Evolutionary conservation across 2,888 invertebrate species (phyloP).

Genomic region (Osmoderma eremita): DNA sequence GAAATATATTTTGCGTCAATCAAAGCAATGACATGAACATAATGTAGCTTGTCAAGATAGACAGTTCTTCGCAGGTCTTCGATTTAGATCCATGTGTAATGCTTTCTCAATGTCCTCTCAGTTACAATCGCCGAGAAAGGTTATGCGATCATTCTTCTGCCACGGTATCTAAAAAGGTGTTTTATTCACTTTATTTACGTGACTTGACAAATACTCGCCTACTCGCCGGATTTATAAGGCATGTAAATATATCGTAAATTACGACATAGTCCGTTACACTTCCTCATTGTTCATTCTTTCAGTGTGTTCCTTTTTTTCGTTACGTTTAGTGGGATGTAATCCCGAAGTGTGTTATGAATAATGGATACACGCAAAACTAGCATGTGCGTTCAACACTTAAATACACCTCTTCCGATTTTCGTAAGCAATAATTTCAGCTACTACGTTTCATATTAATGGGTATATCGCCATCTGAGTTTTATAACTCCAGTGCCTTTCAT

Average conservation of each 20-base stretch:
- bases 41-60: slow-evolving; percentile 5
- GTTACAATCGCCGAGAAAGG: slow-evolving; percentile 15
- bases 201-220: slow-evolving; percentile 27
- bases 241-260: slow-evolving; percentile 23
- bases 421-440: slow-evolving; percentile 35
- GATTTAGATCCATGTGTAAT: slow-evolving; percentile 14
- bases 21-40: slow-evolving; percentile 18
- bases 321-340: slow-evolving; percentile 4
- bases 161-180: slow-evolving; percentile 1
- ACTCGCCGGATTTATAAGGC: slow-evolving; percentile 22
- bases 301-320: neutral
- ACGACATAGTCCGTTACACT: slow-evolving; percentile 3
- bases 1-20: neutral
- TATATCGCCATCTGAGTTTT: neutral
- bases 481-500: slow-evolving; percentile 16
- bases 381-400: slow-evolving; percentile 17
- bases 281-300: slow-evolving; percentile 10
- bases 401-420: slow-evolving; percentile 29
- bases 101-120: slow-evolving; percentile 1
- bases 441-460: slow-evolving; percentile 29
- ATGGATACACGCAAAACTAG: slow-evolving; percentile 22
- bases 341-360: slow-evolving; percentile 7
- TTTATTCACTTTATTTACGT: slow-evolving; percentile 30
- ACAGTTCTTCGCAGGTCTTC: slow-evolving; percentile 13
- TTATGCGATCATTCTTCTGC: slow-evolving; percentile 19